A percentile compares a stretch with the other conserved stretches of the same genome.
Conservation (phyloP, 2,113 vertebrate species). For the Lagenorhynchus albirostris region DNA sequence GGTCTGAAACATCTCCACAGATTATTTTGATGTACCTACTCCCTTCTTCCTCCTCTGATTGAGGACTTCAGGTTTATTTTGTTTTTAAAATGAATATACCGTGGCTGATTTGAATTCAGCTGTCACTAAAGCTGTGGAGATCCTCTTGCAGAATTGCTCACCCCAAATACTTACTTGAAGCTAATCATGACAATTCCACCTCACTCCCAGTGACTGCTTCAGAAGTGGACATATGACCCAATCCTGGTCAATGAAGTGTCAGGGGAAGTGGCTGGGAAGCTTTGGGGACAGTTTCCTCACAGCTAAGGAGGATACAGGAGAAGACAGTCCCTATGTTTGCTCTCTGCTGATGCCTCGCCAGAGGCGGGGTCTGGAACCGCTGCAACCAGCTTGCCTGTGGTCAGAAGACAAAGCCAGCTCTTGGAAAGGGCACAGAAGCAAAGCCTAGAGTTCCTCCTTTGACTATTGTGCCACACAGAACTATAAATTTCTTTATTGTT, state of each 20-base stretch:
- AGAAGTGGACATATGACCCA: not conserved
- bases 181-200: not conserved
- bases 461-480: not conserved
- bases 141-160: not conserved
- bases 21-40: not conserved
- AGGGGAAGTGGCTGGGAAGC: not conserved
- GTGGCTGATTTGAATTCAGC: not conserved
- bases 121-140: not conserved
- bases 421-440: not conserved
- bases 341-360: not conserved
- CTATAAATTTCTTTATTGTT: not conserved
- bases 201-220: not conserved
- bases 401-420: not conserved
- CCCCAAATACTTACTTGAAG: not conserved
- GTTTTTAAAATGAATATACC: not conserved
- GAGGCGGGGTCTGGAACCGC: not conserved
- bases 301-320: not conserved
- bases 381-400: not conserved
- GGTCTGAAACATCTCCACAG: not conserved
- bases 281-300: not conserved
- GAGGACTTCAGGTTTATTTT: not conserved
- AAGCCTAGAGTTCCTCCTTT: not conserved
- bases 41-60: not conserved
- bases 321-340: not conserved
- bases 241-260: not conserved